These are phyloP conservation scores for Heteromormyrus szaboi DNA, from an alignment of 2,797 vertebrate species.

Conservation along the genomic window DNA sequence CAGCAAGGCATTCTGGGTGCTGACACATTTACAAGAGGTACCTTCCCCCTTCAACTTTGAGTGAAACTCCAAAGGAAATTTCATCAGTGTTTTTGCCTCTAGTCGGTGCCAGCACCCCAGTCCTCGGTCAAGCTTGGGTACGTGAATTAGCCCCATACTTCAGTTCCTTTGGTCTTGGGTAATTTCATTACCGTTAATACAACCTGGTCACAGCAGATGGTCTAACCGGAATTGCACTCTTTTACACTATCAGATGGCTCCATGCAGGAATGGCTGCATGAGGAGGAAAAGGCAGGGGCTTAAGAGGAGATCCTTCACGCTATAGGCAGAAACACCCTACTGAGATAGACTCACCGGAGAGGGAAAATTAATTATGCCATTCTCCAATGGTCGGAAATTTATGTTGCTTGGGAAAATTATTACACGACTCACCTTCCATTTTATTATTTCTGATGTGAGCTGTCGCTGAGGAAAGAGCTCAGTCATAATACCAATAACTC, in stretches of 20 bases:
- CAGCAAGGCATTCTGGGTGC: background rate
- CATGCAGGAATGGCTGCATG: background rate
- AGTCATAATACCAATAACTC: background rate
- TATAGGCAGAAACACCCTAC: background rate
- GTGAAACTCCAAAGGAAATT: background rate
- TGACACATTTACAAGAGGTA: background rate
- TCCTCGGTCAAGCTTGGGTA: background rate
- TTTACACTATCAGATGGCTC: background rate
- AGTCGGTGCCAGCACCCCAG: background rate
- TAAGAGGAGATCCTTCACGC: background rate
- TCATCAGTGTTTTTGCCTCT: background rate
- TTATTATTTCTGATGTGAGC: background rate
- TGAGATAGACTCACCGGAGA: background rate
- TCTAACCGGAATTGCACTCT: background rate
- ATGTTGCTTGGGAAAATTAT: background rate
- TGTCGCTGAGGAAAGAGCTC: background rate
- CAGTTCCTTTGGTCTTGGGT: background rate
- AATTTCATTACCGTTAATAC: background rate
- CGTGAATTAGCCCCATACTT: background rate
- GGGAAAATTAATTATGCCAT: background rate
- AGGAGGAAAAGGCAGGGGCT: background rate
- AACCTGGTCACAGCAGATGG: background rate
- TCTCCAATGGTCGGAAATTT: background rate
- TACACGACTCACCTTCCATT: background rate
- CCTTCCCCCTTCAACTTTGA: background rate